A percentile compares a stretch with the other conserved stretches of the same genome.
These are phyloP conservation scores for Heptranchias perlo DNA, from an alignment of 2,113 vertebrate species.

Conservation along the genomic window DNA sequence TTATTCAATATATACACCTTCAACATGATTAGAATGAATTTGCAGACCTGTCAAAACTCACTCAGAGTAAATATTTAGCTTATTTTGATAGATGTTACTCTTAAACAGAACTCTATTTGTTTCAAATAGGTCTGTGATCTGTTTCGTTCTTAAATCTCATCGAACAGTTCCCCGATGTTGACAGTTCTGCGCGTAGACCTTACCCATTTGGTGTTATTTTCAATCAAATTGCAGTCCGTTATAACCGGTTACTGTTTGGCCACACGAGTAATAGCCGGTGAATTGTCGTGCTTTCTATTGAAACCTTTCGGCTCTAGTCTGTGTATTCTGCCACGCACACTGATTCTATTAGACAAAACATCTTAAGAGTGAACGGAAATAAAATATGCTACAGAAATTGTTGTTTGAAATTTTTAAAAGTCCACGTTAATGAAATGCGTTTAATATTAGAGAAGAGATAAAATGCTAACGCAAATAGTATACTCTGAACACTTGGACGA, in stretches of 20 bases:
- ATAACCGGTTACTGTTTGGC: not conserved
- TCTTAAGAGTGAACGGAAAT: not conserved
- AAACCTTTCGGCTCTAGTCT: not conserved
- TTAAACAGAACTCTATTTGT: not conserved
- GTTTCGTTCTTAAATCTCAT: not conserved
- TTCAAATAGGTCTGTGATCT: not conserved
- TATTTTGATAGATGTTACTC: not conserved
- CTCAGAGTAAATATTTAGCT: not conserved
- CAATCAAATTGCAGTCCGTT: not conserved
- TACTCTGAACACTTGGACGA: not conserved
- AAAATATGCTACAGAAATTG: not conserved
- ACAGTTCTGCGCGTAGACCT: not conserved
- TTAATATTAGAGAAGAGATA: not conserved
- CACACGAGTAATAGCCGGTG: not conserved
- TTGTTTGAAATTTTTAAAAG: not conserved
- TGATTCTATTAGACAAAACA: not conserved
- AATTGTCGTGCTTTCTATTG: not conserved
- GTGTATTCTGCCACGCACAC: not conserved
- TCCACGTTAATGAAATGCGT: not conserved
- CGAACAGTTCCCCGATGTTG: not conserved
- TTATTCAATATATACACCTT: not conserved
- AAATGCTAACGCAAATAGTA: not conserved
- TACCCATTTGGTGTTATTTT: not conserved
- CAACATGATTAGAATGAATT: not conserved
- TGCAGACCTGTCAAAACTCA: not conserved